These are phyloP conservation scores for Chrysoperla carnea DNA, from an alignment of 1,140 invertebrate species.

Conservation along the genomic window DNA sequence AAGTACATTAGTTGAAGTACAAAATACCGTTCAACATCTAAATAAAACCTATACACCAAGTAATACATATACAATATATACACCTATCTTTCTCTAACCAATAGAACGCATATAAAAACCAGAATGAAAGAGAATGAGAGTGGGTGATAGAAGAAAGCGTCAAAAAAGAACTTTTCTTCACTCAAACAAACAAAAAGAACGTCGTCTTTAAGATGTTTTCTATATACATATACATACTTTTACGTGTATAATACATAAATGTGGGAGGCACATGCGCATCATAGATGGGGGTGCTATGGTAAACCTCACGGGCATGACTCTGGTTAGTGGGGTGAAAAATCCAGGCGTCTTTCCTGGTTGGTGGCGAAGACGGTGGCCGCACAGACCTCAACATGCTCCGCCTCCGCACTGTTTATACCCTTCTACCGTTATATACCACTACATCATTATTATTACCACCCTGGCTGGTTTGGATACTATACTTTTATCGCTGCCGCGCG, in stretches of 20 bases:
- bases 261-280: constrained; percentile 18
- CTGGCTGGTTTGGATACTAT: constrained; percentile 1
- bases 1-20: too few relatives aligned
- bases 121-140: constrained; percentile 2
- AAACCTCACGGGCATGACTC: constrained; percentile 26
- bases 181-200: constrained; percentile 19
- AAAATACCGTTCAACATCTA: too few relatives aligned
- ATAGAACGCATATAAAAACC: constrained; percentile 1
- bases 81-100: too few relatives aligned
- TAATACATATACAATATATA: too few relatives aligned
- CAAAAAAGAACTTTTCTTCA: neutral
- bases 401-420: constrained; percentile 12
- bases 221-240: too few relatives aligned
- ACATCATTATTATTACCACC: constrained; percentile 1
- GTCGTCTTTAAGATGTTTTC: constrained; percentile 17
- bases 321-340: constrained; percentile 24
- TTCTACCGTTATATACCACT: constrained; percentile 4
- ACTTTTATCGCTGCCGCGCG: constrained; percentile 14
- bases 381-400: constrained; percentile 26
- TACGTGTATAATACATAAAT: too few relatives aligned
- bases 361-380: constrained; percentile 22
- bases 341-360: constrained; percentile 27
- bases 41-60: too few relatives aligned
- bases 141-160: neutral
- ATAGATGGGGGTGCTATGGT: constrained; percentile 15